Conservation (phyloP, 2,888 invertebrate species). For the Drosophila anomelani region DNA sequence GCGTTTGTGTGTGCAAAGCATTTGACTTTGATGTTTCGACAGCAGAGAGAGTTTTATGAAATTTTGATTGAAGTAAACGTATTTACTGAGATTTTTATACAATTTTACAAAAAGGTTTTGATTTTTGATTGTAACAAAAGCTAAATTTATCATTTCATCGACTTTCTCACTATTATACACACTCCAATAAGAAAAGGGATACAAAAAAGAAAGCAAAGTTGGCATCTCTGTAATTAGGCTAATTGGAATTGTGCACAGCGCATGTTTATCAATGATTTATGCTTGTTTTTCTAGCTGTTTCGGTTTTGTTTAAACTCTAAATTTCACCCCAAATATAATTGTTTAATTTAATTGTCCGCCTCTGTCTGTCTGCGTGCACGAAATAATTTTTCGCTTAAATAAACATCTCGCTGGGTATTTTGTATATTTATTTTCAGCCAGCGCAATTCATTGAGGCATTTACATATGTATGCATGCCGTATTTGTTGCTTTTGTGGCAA, state of each 20-base stretch:
- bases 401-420: constrained; percentile 35
- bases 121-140: background rate
- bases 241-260: constrained; percentile 31
- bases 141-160: no score
- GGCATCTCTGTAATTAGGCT: constrained; percentile 29
- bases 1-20: background rate
- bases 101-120: background rate
- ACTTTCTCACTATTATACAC: constrained; percentile 7
- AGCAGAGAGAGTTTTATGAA: constrained; percentile 42
- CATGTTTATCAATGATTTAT: constrained; percentile 46
- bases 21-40: constrained; percentile 66
- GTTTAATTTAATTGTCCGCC: constrained; percentile 32
- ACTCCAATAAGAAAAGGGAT: background rate
- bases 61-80: constrained; percentile 62
- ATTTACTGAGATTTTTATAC: constrained; percentile 42
- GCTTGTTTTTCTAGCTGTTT: constrained; percentile 19
- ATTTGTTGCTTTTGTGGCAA: background rate
- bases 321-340: constrained; percentile 18
- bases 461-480: constrained; percentile 8
- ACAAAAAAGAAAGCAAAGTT: background rate
- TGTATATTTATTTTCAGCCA: constrained; percentile 52
- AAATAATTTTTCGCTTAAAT: constrained; percentile 65
- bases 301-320: constrained; percentile 15
- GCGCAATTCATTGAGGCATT: constrained; percentile 52
- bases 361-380: constrained; percentile 7